A percentile compares a stretch with the other conserved stretches of the same genome.
These are phyloP conservation scores for Fregata magnificens DNA, from an alignment of 2,113 vertebrate species.

Conservation along the genomic window DNA sequence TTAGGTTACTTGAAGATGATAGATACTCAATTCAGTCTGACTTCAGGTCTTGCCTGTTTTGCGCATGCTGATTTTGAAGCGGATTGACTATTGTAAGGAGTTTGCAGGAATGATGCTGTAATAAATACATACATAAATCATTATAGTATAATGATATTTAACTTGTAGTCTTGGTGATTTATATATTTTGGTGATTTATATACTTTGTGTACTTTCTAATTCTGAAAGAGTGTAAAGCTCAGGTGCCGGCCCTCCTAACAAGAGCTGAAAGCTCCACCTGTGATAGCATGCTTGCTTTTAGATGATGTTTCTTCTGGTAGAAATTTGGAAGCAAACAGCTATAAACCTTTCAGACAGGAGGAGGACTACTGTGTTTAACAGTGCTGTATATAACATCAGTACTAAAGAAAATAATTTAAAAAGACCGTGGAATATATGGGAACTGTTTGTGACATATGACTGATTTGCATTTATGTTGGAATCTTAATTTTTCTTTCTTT, in stretches of 20 bases:
- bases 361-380: neutral
- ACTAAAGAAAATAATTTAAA: neutral
- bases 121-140: neutral
- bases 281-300: neutral
- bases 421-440: neutral
- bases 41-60: neutral
- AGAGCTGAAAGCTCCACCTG: neutral
- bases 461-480: neutral
- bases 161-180: neutral
- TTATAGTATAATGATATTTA: neutral
- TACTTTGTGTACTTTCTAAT: neutral
- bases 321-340: neutral
- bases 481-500: neutral
- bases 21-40: neutral
- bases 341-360: neutral
- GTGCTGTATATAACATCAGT: neutral
- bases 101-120: neutral
- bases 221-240: neutral
- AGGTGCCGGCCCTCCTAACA: neutral
- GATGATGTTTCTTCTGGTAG: neutral
- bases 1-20: neutral
- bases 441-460: neutral
- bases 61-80: neutral
- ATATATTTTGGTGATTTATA: neutral
- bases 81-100: neutral